Percentiles rank a stretch among this genome's conserved stretches.
Evolutionary conservation across 2,888 invertebrate genomes (phyloP).

Genomic region (Hermaeophaga mercurialis): DNA sequence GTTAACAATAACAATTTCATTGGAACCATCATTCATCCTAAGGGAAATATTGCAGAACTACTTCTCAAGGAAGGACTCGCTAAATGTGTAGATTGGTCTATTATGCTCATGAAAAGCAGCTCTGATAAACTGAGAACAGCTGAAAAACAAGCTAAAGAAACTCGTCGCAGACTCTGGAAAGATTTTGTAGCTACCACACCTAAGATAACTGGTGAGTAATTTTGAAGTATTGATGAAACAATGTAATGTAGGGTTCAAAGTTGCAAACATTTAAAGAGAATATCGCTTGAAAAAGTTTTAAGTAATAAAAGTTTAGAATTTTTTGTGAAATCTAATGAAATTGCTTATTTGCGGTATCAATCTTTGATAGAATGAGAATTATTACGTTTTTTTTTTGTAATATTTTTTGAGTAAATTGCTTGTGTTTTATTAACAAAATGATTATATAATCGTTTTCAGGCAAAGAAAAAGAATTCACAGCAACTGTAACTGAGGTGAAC

Average conservation of each 20-base stretch:
- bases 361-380: no score
- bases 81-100: slow-evolving; percentile 92
- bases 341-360: no score
- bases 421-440: no score
- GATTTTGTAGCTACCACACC: slow-evolving; percentile 82
- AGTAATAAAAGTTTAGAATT: no score
- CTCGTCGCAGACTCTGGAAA: slow-evolving; percentile 86
- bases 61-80: slow-evolving; percentile 71
- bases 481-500: slow-evolving; percentile 86
- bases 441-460: no score
- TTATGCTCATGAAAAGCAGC: slow-evolving; percentile 77
- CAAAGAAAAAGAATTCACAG: slow-evolving; percentile 82
- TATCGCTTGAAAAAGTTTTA: no score
- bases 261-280: no score
- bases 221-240: background rate
- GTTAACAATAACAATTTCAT: slow-evolving; percentile 92
- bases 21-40: slow-evolving; percentile 91
- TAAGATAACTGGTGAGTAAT: slow-evolving; percentile 63
- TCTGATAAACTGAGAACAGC: slow-evolving; percentile 63
- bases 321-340: no score
- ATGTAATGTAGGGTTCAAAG: no score
- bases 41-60: slow-evolving; percentile 84
- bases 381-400: no score
- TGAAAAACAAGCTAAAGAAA: slow-evolving; percentile 70
- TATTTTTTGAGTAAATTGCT: no score